phyloP scores from a whole-genome alignment of 2,113 vertebrate species.

The Toxotes chatareus region DNA sequence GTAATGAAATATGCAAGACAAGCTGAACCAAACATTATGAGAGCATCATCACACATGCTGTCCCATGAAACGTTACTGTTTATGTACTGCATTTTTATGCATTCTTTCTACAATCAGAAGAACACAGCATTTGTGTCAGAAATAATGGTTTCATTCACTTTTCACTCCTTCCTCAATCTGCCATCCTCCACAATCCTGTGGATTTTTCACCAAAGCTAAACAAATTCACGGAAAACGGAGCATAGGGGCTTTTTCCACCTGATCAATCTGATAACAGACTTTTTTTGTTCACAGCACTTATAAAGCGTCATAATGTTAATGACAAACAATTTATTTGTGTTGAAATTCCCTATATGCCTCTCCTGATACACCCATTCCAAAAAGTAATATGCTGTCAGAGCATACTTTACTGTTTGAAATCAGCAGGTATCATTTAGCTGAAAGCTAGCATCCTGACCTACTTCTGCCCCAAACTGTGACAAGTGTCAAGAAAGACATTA shows the following conservation, averaged over 20 bases:
- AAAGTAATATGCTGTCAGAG: not conserved
- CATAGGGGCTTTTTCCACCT: not conserved
- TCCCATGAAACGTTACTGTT: constrained; percentile 10
- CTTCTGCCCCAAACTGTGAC: constrained; percentile 27
- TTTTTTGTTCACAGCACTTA: not conserved
- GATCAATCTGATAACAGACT: not conserved
- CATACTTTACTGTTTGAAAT: not conserved
- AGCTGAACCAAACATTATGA: constrained; percentile 35
- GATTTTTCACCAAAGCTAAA: not conserved
- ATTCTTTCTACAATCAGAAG: not conserved
- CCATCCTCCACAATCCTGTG: too few relatives aligned
- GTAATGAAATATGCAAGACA: constrained; percentile 46
- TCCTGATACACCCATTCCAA: not conserved
- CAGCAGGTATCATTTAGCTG: constrained; percentile 18
- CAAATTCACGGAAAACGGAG: not conserved
- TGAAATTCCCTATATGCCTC: not conserved
- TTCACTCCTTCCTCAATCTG: too few relatives aligned
- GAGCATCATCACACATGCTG: constrained; percentile 4
- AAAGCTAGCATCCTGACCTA: constrained; percentile 34
- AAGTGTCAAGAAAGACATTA: constrained; percentile 25
- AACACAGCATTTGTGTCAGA: not conserved
- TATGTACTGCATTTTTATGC: constrained; percentile 8
- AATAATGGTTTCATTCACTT: not conserved
- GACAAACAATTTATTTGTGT: not conserved
- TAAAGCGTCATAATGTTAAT: not conserved